Evolutionary conservation across 2,113 vertebrate genomes (phyloP).

Genomic region (Elephantulus edwardii): DNA sequence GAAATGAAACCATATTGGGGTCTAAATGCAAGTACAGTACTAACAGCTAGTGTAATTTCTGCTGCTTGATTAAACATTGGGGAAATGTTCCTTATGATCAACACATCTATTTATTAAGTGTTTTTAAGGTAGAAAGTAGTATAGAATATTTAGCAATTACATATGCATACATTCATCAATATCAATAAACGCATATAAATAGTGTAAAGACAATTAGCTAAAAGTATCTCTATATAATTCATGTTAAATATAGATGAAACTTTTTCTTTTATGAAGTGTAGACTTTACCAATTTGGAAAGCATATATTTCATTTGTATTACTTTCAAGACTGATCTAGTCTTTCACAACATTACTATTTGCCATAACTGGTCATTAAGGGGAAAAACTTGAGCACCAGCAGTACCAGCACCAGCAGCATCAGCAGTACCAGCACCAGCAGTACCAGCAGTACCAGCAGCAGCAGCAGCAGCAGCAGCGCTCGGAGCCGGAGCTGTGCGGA

Average conservation of each 20-base stretch:
- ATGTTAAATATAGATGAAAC: neutral
- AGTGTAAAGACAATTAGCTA: neutral
- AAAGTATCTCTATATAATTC: neutral
- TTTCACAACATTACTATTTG: neutral
- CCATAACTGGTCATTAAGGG: neutral
- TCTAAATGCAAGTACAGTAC: neutral
- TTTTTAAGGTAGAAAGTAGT: neutral
- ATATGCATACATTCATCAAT: neutral
- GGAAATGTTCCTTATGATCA: neutral
- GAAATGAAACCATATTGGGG: neutral
- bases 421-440: no score
- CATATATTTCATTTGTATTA: neutral
- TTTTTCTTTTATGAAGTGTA: neutral
- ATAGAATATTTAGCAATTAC: neutral
- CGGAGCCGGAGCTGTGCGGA: neutral
- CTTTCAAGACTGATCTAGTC: neutral
- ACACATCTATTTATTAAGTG: neutral
- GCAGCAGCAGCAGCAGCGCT: neutral
- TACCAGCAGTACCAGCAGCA: no score
- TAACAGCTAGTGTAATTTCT: neutral
- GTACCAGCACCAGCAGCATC: no score
- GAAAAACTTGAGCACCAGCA: no score
- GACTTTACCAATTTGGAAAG: neutral
- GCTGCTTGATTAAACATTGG: neutral
- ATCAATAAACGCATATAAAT: neutral